A percentile compares a stretch with the other conserved stretches of the same genome.
phyloP scores from a whole-genome alignment of 35 echinoderm and acorn worm species.

The Patiria miniata region DNA sequence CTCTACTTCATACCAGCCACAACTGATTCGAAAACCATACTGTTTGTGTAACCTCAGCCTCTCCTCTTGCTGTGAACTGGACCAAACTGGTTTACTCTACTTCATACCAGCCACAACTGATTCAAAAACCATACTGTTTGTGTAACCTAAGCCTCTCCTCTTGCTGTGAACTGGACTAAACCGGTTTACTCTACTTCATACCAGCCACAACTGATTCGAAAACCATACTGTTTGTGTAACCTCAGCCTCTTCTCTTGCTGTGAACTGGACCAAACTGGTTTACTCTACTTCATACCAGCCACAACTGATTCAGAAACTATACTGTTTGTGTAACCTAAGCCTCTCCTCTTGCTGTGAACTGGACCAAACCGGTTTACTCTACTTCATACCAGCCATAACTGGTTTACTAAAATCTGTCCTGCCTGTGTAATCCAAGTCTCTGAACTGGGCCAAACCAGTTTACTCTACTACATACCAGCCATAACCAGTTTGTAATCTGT shows the following conservation, averaged over 20 bases:
- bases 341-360: neutral
- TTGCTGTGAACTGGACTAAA: neutral
- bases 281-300: constrained; percentile 43
- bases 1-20: neutral
- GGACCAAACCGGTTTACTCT: neutral
- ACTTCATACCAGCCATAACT: constrained; percentile 60
- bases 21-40: neutral
- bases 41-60: too few species aligned
- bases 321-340: too few species aligned
- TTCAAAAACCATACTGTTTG: too few species aligned
- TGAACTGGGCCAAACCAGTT: too few species aligned
- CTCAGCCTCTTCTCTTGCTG: too few species aligned
- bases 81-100: too few species aligned
- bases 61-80: neutral
- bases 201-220: constrained; percentile 58
- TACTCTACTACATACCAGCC: constrained; percentile 57
- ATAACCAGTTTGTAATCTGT: neutral
- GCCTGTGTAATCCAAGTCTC: constrained; percentile 82
- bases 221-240: constrained; percentile 35
- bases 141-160: neutral
- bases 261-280: neutral
- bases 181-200: constrained; percentile 8
- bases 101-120: neutral
- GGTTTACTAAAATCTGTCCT: constrained; percentile 96
- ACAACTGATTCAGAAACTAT: constrained; percentile 35